Evolutionary conservation across 2,113 vertebrate genomes (phyloP).

Genomic region (Catharus fuscescens): DNA sequence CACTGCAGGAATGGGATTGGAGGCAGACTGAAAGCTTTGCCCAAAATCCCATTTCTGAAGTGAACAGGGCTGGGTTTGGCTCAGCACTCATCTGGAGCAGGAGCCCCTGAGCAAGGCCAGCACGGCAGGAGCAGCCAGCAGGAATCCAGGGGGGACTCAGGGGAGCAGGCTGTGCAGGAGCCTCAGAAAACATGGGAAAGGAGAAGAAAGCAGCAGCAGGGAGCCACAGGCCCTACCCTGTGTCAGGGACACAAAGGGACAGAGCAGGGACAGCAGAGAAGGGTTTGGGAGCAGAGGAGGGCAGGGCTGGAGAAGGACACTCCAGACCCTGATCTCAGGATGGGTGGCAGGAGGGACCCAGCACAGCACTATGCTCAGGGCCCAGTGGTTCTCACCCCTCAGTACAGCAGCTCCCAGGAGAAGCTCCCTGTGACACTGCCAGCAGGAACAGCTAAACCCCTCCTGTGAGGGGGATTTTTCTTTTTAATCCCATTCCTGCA

Average conservation of each 20-base stretch:
- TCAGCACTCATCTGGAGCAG: neutral
- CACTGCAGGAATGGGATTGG: neutral
- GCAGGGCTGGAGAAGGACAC: neutral
- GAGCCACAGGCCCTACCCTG: neutral
- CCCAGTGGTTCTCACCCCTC: neutral
- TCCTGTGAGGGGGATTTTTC: neutral
- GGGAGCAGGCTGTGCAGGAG: neutral
- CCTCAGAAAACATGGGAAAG: rapidly evolving
- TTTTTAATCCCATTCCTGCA: neutral
- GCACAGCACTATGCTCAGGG: neutral
- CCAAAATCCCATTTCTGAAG: neutral
- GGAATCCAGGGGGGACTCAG: neutral
- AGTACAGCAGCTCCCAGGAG: neutral
- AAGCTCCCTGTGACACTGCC: neutral
- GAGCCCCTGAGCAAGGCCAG: neutral
- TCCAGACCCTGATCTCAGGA: rapidly evolving
- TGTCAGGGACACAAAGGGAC: rapidly evolving
- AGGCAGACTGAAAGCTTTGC: neutral
- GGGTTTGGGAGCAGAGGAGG: neutral
- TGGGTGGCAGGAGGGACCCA: neutral
- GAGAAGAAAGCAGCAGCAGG: rapidly evolving
- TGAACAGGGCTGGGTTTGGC: neutral
- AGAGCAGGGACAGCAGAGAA: neutral
- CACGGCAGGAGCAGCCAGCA: neutral
- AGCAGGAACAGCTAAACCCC: neutral